Evolutionary conservation across 2,888 invertebrate genomes (phyloP).

Genomic region (Ormyrus labotus): DNA sequence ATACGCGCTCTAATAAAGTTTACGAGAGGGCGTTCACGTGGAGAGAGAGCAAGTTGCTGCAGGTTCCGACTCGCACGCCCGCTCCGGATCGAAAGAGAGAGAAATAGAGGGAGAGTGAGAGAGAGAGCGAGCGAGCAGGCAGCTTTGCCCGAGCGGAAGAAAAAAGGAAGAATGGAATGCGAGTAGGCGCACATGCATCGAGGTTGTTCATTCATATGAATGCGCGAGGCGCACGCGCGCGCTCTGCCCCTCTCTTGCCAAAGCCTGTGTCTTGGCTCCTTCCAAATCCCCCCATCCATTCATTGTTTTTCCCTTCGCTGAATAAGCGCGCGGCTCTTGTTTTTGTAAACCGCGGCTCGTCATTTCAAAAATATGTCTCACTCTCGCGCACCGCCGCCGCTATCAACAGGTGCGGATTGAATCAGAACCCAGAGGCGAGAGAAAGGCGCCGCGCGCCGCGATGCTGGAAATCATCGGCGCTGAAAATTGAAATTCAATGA

Average conservation of each 20-base stretch:
- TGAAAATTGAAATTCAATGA: slow-evolving; percentile 36
- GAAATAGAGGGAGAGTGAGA: not conserved
- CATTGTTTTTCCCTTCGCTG: not conserved
- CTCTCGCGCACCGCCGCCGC: not conserved
- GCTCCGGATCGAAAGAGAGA: not conserved
- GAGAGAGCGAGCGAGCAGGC: not conserved
- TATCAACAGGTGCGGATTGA: not conserved
- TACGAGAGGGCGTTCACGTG: not conserved
- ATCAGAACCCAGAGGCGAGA: not conserved
- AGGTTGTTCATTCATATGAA: slow-evolving; percentile 43
- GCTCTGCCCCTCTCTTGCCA: slow-evolving; percentile 10
- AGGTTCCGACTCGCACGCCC: slow-evolving; percentile 22
- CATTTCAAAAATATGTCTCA: slow-evolving; percentile 1
- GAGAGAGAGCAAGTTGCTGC: slow-evolving; percentile 22
- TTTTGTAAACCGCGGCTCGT: not conserved
- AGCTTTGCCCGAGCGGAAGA: slow-evolving; percentile 13
- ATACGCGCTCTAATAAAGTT: not conserved
- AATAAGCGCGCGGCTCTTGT: not conserved
- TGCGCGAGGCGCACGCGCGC: not conserved
- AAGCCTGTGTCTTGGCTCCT: not conserved
- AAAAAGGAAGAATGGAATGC: slow-evolving; percentile 45
- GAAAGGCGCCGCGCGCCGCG: not conserved
- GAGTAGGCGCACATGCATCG: slow-evolving; percentile 15
- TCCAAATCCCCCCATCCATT: slow-evolving; percentile 15
- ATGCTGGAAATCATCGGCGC: not conserved